Evolutionary conservation across 2,888 invertebrate genomes (phyloP), one percentile per base, ranked within the genome.

Genomic region (Plusia festucae): DNA sequence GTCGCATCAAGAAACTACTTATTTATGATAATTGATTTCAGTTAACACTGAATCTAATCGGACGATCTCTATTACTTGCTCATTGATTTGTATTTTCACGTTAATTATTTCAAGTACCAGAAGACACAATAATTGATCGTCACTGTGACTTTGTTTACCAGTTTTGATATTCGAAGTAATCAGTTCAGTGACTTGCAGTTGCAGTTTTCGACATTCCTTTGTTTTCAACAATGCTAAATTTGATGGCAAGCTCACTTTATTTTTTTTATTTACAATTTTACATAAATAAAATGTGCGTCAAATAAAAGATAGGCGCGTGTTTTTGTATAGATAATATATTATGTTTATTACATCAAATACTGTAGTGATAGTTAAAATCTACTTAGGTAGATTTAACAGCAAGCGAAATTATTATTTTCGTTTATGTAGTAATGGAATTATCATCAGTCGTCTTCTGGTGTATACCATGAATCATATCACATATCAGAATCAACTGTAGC

Each of bases 151-250:
- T 40, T 40, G n/a, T 40, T 34, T 34, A 34, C 40, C 40, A n/a
- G 40, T n/a, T 40, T 13, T 6, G 40, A 40, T 40, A 5, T 40
- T n/a, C n/a, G 15, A 7, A 15, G 7, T n/a, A n/a, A 40, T 40
- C 40, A 40, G 40, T n/a, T 40, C 40, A 40, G 40, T 40, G 40
- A 40, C 40, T 15, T 40, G 5, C 40, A n/a, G n/a, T n/a, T 40
- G 40, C 40, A 40, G n/a, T 40, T 40, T 40, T 40, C n/a, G n/a
- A 40, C 40, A 40, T 40, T 40, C n/a, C n/a, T 40, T 40, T 40
- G 40, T 40, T 40, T 34, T 40, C 7, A 40, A 5, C n/a, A 40
- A 40, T 40, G n/a, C 40, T n/a, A 40, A n/a, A n/a, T 40, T 40
- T 40, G n/a, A n/a, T 40, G 40, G 40, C 40, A 40, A n/a, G 40